Base-by-base conservation (phyloP, 2,113 vertebrate species). In the Okapia johnstoni region DNA sequence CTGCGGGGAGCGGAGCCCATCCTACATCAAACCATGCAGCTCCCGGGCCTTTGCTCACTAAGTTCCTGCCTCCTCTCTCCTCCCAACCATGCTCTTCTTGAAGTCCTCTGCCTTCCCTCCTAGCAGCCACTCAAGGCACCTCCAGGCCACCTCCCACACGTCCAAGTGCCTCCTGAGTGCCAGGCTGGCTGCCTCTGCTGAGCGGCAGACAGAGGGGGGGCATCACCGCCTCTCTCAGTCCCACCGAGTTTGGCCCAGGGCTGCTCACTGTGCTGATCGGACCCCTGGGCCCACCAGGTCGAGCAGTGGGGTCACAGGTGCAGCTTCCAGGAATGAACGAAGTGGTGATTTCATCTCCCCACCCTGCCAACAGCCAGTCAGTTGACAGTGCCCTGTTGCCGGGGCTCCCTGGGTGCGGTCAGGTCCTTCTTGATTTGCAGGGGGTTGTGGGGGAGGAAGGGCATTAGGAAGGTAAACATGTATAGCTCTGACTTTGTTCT, bases 91-190 rank as follows among this genome's bases (percentile, higher is more conserved):
- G 25, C 43, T 2, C 7, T 5, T 33, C 61, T 26, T 15, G 14
- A 13, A 10, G 52, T 36, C 17, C 63, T 83, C 77, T 15, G 14
- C 10, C 3, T 15, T n/a, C 79, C 7, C 3, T 8, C 76, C 48
- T 28, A 0, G 6, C 48, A 43, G 43, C 28, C 36, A 28, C 23
- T 26, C 0, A 0, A 55, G 79, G 52, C 16, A 6, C 26, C 19
- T 30, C 73, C 8, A 8, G 13, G 30, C 46, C 33, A 46, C 13
- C 3, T 21, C 54, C 16, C 30, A 60, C 43, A 40, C 2, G 19
- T 8, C 17, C 0, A 1, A 6, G 15, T 3, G 9, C 55, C 15
- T 52, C 48, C 60, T 3, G 0, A 57, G 61, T 2, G 9, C 80
- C 52, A 36, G 46, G 1, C 28, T 5, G 36, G 52, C 11, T 23